Evolutionary conservation across 1,140 invertebrate genomes (phyloP), one percentile per base, ranked within the genome.

Genomic region (Tetranychus urticae): DNA sequence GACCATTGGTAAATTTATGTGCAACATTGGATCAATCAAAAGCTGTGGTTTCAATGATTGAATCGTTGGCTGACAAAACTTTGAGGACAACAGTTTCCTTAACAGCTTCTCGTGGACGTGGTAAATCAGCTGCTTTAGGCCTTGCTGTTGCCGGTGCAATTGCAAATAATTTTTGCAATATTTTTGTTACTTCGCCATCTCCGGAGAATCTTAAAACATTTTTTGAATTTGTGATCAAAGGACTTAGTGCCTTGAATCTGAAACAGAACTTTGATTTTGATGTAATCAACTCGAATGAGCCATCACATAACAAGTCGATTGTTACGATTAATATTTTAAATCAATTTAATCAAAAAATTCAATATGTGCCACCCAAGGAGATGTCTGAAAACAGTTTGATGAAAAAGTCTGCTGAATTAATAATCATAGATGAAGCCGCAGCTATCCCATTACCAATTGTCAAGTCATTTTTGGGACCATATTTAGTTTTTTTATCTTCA

Each of bases 391-490:
- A 88, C 33, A 64, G 65, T 46, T 37, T 65, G 23, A 23, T 23
- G 23, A 23, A 23, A 23, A 89, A 93, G 70, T 61, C 59, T 3
- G 90, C 91, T 14, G 93, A 99, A 74, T 73, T 99, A 13, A 75
- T 98, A 37, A 81, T 97, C 33, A 96, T 99, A 66, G 96, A 99
- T 72, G 96, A 99, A 77, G 96, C 96, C 10, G 96, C 94, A 3
- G 96, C 94, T 31, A 98, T 99, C 66, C 96, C 96, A 0, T 74
- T 98, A 56, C 86, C 89, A 0, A 79, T 89, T 66, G 92, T 99
- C 0, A 89, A 89, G 68, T 79, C 82, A 48, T 83, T 96, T 70
- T 77, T 90, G 58, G 89, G 89, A 0, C 88, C 91, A 1, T 96
- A 96, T 70, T 75, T 98, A 45, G 86, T 92, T 4, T 91, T 99